Evolutionary conservation across 2,888 invertebrate genomes (phyloP).

Genomic region (Stenolophus ochropezus): DNA sequence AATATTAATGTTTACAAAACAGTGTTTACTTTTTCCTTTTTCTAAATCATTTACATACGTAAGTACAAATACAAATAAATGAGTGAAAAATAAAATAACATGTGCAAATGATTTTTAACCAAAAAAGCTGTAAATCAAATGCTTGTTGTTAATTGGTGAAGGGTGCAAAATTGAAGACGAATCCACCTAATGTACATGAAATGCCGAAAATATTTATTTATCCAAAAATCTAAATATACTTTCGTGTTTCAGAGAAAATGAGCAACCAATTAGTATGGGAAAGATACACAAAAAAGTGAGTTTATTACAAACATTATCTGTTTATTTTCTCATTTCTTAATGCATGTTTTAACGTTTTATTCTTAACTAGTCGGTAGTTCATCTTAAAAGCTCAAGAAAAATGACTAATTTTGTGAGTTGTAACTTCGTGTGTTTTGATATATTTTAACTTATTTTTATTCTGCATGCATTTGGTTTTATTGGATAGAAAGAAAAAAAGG

Average conservation of each 20-base stretch:
- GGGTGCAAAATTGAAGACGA: constrained; percentile 22
- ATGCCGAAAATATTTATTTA: no score
- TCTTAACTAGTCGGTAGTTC: neutral
- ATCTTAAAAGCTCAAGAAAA: constrained; percentile 8
- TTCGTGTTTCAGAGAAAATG: constrained; percentile 85
- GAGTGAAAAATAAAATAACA: no score
- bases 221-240: constrained; percentile 1
- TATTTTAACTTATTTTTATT: no score
- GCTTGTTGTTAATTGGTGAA: constrained; percentile 34
- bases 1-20: constrained; percentile 17
- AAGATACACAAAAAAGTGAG: constrained; percentile 88
- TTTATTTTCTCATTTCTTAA: no score
- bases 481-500: no score
- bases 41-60: constrained; percentile 4
- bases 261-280: constrained; percentile 87
- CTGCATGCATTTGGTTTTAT: no score
- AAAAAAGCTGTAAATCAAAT: no score
- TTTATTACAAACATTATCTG: constrained; percentile 61
- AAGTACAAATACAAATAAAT: constrained; percentile 19
- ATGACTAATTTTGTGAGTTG: neutral
- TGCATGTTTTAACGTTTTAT: no score
- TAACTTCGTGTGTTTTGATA: no score
- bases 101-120: no score
- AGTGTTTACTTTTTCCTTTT: constrained; percentile 15
- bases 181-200: no score